phyloP scores from a whole-genome alignment of 1,140 invertebrate genomes.

The Heliothis virescens region DNA sequence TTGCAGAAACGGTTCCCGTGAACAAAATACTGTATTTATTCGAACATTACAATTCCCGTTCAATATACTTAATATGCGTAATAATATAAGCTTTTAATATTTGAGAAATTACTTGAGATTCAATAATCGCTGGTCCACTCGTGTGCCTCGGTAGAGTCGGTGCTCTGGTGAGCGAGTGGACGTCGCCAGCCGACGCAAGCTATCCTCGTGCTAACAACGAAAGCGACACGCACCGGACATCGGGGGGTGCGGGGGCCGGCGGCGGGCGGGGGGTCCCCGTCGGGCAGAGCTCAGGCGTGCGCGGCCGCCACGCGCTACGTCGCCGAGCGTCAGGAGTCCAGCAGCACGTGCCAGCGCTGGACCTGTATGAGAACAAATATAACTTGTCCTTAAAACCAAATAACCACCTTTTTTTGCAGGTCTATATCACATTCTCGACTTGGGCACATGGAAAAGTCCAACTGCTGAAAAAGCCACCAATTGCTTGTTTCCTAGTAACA shows the following conservation, averaged over 20 bases:
- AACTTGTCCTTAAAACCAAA: no score
- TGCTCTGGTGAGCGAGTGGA: no score
- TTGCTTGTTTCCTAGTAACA: no score
- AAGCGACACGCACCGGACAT: constrained; percentile 37
- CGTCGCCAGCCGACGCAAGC: constrained; percentile 10
- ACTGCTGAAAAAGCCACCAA: no score
- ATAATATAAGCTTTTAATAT: constrained; percentile 33
- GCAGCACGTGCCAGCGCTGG: constrained; percentile 84
- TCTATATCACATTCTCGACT: no score
- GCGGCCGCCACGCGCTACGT: constrained; percentile 68
- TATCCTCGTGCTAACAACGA: constrained; percentile 39
- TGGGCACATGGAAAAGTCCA: no score
- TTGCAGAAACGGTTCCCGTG: constrained; percentile 6
- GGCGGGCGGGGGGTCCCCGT: background rate
- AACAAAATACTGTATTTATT: constrained; percentile 35
- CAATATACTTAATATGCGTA: constrained; percentile 17
- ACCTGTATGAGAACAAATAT: constrained; percentile 62
- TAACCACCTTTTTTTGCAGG: no score
- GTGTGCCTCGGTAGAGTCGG: background rate
- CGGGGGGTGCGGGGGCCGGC: background rate
- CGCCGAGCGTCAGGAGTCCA: constrained; percentile 82
- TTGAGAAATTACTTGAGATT: constrained; percentile 33
- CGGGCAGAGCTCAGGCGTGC: constrained; percentile 12
- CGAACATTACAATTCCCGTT: constrained; percentile 52
- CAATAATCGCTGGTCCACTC: background rate